Base-by-base conservation (phyloP, 2,888 invertebrate genomes). In the Cryptocheilus praepositus region DNA sequence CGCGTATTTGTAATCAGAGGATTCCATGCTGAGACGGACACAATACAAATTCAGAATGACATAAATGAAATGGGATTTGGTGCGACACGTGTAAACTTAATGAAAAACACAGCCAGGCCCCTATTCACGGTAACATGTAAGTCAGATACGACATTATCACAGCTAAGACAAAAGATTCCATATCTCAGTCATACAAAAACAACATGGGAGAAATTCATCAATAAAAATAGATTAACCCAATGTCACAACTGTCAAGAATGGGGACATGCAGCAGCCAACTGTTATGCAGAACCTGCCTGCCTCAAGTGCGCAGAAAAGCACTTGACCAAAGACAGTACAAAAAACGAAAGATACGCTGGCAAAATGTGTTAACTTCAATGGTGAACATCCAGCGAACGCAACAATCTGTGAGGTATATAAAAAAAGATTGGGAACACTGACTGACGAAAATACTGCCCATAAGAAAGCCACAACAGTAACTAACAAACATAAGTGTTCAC, bases 241-340 rank as follows among this genome's bases (percentile, higher is more conserved):
- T 83, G 82, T 60, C 80, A 80, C 43, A 54, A 79, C 7, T 85
- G 83, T 52, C 82, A 84, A 64, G 59, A 64, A n/a, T 82, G 79
- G 81, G 81, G 81, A 2, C 83, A 84, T 61, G n/a, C n/a, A n/a
- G n/a, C n/a, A n/a, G n/a, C n/a, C n/a, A n/a, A n/a, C n/a, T n/a
- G 82, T 45, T 67, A 53, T n/a, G 76, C 65, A 8, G 52, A 66
- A 15, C 73, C 79, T 0, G 74, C 58, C 11, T 84, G 81, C 62
- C 43, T 82, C 3, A 83, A 83, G 67, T 82, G 81, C 60, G 78
- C 79, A 5, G 65, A 57, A 44, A 56, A 68, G 0, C 84, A 85
- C 51, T 43, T 71, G 3, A 83, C 83, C 0, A 75, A 58, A 22
- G 71, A 79, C 0, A 84, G 85, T 54, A 57, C 3, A n/a, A 11